Base-by-base conservation (phyloP, 2,888 invertebrate species). In the Augochlorella aurata region DNA sequence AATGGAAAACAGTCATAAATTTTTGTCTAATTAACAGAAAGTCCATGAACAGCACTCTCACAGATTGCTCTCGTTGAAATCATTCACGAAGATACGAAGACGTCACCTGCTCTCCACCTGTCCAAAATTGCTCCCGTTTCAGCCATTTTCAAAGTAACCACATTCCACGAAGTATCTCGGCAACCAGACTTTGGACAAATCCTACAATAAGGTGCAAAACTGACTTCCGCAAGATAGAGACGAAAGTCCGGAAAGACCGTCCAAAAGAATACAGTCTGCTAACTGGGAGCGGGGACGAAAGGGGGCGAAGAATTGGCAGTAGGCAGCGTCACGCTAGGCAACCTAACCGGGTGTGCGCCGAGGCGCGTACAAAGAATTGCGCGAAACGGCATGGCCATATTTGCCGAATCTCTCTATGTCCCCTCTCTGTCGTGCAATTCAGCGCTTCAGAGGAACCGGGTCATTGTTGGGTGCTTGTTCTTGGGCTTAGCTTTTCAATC, bases 401-500 rank as follows among this genome's bases (percentile, higher is more conserved):
- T 74, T 52, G 81, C 50, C 63, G 82, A 74, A 82, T 82, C 74
- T 67, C 52, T 54, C 67, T 68, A 74, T 78, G 78, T 80, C 61
- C 74, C 52, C n/a, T 49, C 66, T 58, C 58, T 7, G 12, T 58
- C 58, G 1, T 7, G 24, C 61, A 77, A 83, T 83, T 75, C 68
- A 68, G 38, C 58, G 67, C 72, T 66, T 74, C 69, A 72, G 82
- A 83, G 72, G 77, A 81, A 77, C 38, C 70, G 50, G 82, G 50
- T 83, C 74, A 78, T 83, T 83, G 83, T 82, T 74, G 54, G 49
- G 7, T 50, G 54, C 47, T 54, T 69, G 44, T 54, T 29, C 49
- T 66, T 52, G 65, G 67, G 70, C 74, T 54, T 66, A 66, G 77
- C 83, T 72, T 83, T 82, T 82, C 82, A 82, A 74, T 74, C 77